These are phyloP conservation scores for Trichomalopsis sarcophagae DNA, from an alignment of 1,140 invertebrate genomes.

Conservation along the genomic window DNA sequence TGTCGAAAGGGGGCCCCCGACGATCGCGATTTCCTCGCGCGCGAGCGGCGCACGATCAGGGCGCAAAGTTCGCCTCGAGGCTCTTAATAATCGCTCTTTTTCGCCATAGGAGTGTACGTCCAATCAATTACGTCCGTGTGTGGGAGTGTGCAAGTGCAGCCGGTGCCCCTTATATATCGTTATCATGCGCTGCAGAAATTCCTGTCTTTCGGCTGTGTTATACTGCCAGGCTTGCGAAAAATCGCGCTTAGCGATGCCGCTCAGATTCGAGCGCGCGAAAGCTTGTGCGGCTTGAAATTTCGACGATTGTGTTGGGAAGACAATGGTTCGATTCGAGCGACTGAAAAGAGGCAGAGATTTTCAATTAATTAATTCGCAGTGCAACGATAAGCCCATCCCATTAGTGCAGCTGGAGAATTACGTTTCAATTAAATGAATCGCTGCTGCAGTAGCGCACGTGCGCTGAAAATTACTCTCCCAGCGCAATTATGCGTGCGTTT, in stretches of 20 bases:
- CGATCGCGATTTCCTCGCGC: conserved; percentile 29
- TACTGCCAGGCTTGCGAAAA: background rate
- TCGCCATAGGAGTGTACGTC: background rate
- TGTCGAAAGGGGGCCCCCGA: conserved; percentile 11
- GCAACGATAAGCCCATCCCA: too few species aligned
- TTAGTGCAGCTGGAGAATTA: background rate
- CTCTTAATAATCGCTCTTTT: background rate
- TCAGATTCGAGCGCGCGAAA: background rate
- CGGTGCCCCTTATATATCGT: background rate
- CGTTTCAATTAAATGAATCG: background rate
- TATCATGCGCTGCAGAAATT: background rate
- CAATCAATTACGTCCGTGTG: conserved; percentile 16
- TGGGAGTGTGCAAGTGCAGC: background rate
- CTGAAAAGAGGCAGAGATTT: too few species aligned
- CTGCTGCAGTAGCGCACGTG: background rate
- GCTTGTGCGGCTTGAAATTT: too few species aligned
- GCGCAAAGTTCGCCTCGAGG: conserved; percentile 6
- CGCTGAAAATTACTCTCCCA: background rate
- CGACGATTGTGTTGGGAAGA: too few species aligned
- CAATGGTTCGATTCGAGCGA: too few species aligned
- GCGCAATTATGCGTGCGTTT: background rate
- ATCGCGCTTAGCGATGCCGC: background rate
- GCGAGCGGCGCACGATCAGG: background rate
- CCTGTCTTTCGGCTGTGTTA: background rate
- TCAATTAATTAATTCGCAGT: too few species aligned